Conservation (phyloP, 2,888 invertebrate species). For the Drosophila neoperkinsi region DNA sequence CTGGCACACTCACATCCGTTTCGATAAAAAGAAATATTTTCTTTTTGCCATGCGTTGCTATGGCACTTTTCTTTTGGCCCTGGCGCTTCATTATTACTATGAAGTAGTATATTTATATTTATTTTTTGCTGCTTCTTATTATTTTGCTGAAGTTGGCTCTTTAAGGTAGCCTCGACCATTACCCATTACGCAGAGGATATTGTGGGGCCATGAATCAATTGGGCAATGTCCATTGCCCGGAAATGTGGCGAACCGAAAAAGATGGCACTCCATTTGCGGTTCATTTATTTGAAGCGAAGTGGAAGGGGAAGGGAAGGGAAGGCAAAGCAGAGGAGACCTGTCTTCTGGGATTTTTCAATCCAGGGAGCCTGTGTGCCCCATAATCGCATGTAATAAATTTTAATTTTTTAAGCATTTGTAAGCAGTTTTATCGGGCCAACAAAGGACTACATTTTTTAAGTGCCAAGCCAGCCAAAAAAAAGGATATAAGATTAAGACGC, state of each 20-base stretch:
- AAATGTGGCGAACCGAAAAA: slow-evolving; percentile 69
- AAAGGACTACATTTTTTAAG: slow-evolving; percentile 75
- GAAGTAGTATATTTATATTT: slow-evolving; percentile 70
- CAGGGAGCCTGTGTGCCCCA: slow-evolving; percentile 25
- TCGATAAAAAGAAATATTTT: slow-evolving; percentile 83
- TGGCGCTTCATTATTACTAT: slow-evolving; percentile 74
- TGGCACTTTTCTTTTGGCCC: slow-evolving; percentile 63
- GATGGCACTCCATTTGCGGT: slow-evolving; percentile 69
- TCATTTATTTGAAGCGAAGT: slow-evolving; percentile 7
- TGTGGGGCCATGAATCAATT: slow-evolving; percentile 80
- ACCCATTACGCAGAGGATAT: slow-evolving; percentile 79
- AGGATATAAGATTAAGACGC: slow-evolving; percentile 79
- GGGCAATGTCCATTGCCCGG: slow-evolving; percentile 72
- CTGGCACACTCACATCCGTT: slow-evolving; percentile 82
- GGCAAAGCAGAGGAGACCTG: slow-evolving; percentile 7
- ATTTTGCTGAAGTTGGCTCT: slow-evolving; percentile 70
- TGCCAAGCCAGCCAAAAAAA: slow-evolving; percentile 68
- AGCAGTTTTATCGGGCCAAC: slow-evolving; percentile 79
- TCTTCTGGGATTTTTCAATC: slow-evolving; percentile 6
- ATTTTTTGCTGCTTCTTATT: slow-evolving; percentile 52
- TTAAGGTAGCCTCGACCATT: slow-evolving; percentile 67
- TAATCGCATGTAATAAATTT: slow-evolving; percentile 83
- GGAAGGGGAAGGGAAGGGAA: not conserved
- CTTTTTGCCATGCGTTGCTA: slow-evolving; percentile 75
- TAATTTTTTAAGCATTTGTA: slow-evolving; percentile 82